Evolutionary conservation across 35 echinoderm and acorn worm genomes (phyloP).

Genomic region (Acanthaster planci): DNA sequence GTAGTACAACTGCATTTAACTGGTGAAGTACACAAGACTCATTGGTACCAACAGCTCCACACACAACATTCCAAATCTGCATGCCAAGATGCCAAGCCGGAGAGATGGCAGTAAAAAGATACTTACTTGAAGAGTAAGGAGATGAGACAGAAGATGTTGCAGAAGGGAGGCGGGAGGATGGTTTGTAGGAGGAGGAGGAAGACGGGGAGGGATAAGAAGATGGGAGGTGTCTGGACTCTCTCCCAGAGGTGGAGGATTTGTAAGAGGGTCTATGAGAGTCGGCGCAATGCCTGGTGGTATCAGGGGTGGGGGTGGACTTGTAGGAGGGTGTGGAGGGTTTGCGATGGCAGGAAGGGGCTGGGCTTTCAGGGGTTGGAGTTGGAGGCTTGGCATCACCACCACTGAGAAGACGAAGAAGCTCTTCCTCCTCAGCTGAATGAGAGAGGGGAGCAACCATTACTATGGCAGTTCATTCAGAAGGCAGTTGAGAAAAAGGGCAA

Average conservation of each 20-base stretch:
- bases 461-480: no score
- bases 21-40: no score
- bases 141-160: conserved; percentile 8
- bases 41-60: neutral
- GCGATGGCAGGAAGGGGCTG: neutral
- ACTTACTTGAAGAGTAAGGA: conserved; percentile 26
- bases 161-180: conserved; percentile 22
- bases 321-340: conserved; percentile 14
- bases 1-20: no score
- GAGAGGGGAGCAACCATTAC: no score
- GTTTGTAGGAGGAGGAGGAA: conserved; percentile 22
- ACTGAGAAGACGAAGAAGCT: conserved; percentile 6
- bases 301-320: neutral
- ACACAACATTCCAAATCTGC: neutral
- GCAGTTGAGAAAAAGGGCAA: no score
- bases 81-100: conserved; percentile 16
- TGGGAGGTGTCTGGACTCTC: neutral
- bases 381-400: neutral
- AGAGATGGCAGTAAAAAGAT: neutral
- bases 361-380: neutral
- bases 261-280: conserved; percentile 5
- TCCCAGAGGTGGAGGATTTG: conserved; percentile 20
- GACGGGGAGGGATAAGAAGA: neutral
- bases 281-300: conserved; percentile 37
- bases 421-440: conserved; percentile 7